Evolutionary conservation across 2,797 vertebrate species (phyloP), one percentile per base, ranked within the genome.

Genomic region (Gallinago solitaria): DNA sequence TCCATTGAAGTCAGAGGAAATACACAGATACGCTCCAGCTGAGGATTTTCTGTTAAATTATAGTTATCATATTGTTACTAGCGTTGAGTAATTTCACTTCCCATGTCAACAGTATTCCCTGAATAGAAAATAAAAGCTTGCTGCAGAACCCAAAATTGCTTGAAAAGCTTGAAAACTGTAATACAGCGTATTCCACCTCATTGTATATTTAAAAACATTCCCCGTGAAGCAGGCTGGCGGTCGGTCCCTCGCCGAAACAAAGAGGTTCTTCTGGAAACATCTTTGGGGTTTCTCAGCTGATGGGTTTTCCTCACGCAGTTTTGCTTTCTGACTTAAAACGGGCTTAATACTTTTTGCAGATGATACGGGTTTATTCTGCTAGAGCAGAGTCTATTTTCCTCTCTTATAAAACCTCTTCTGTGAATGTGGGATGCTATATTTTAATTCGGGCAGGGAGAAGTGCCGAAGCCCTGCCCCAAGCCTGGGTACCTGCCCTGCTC

Each of bases 91-190:
- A 92, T 95, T 95, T 93, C 94, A 83, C 96, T 97, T 97, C 21
- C 94, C 94, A 37, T 97, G 96, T 97, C 95, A 91, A 92, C 63
- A 20, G 71, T 71, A 84, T 91, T 97, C 96, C 96, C 96, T 96
- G 97, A 97, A 96, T 94, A 97, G 96, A 95, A 95, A 96, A 97
- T 97, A 95, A 79, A 94, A 75, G 84, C 95, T 94, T 87, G 68
- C 28, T 61, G 77, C 86, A 70, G 80, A 90, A 81, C 79, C 82
- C 68, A 16, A 43, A 94, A 91, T 47, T 48, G 47, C 47, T 48
- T 48, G 47, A 48, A 48, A 14, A 35, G 81, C 47, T 87, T 50
- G 82, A 91, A 87, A 90, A 74, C 87, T 92, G 87, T 90, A 94
- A 83, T 75, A 48, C 35, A 54, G 89, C 30, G 0, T 53, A 73